Conservation (phyloP, 2,888 invertebrate species). For the Xestia sexstrigata region DNA sequence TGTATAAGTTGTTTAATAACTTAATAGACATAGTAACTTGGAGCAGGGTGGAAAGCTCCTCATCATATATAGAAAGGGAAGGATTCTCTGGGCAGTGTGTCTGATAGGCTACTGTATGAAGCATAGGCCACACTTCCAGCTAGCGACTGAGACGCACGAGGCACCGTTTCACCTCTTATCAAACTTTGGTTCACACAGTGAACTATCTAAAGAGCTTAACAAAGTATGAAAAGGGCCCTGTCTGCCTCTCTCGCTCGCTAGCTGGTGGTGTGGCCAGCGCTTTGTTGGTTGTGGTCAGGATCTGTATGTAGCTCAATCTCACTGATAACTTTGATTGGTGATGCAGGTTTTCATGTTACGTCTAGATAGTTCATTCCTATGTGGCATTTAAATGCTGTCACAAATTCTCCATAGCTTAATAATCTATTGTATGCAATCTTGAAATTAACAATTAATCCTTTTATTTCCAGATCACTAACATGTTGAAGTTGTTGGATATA, state of each 20-base stretch:
- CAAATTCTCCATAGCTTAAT: background rate
- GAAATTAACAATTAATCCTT: background rate
- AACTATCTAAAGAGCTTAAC: too few species aligned
- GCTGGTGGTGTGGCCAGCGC: too few species aligned
- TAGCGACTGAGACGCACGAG: too few species aligned
- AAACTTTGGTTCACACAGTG: too few species aligned
- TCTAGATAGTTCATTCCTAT: background rate
- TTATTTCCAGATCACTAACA: conserved; percentile 82
- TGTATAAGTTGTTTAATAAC: background rate
- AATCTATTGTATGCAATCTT: background rate
- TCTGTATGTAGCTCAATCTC: background rate
- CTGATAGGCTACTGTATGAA: background rate
- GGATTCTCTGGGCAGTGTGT: background rate
- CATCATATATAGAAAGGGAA: background rate
- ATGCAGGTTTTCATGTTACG: background rate
- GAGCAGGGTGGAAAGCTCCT: background rate
- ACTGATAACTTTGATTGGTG: background rate
- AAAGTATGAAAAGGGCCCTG: too few species aligned
- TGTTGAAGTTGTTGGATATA: conserved; percentile 92
- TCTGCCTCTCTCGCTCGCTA: too few species aligned
- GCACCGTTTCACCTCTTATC: too few species aligned
- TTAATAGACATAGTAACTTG: background rate
- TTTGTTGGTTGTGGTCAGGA: background rate
- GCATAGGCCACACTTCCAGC: too few species aligned
- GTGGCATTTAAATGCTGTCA: background rate